phyloP scores from a whole-genome alignment of 2,888 invertebrate genomes.

The Andrena bicolor region DNA sequence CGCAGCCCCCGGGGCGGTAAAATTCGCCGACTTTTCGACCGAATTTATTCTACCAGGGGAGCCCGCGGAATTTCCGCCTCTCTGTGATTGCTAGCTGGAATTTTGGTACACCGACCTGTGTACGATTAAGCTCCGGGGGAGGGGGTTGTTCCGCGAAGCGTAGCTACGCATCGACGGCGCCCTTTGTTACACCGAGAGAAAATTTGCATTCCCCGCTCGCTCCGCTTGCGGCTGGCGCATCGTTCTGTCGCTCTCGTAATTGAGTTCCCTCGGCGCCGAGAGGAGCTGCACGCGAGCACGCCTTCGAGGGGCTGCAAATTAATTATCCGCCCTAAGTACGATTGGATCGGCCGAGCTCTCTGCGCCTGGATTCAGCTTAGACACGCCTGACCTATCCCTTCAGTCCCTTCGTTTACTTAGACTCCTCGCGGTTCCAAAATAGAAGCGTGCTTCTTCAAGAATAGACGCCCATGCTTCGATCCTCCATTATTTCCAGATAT shows the following conservation, averaged over 20 bases:
- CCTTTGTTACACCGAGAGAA: background rate
- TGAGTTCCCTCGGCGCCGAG: conserved; percentile 18
- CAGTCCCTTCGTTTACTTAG: background rate
- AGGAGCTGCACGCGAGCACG: background rate
- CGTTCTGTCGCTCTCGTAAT: conserved; percentile 23
- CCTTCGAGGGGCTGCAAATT: conserved; percentile 18
- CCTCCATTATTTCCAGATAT: too few species aligned
- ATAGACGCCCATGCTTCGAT: too few species aligned
- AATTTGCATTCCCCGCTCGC: background rate
- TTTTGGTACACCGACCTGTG: too few species aligned
- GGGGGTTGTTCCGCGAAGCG: background rate
- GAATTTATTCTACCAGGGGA: too few species aligned
- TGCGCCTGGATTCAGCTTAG: background rate
- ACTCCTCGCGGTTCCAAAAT: too few species aligned
- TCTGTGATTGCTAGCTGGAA: too few species aligned
- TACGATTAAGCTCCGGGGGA: background rate
- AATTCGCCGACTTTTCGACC: too few species aligned
- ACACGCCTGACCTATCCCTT: background rate
- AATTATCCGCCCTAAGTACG: conserved; percentile 16
- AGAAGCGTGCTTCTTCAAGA: too few species aligned
- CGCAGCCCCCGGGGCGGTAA: too few species aligned
- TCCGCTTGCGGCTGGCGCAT: background rate
- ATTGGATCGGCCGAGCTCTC: background rate
- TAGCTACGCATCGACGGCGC: background rate
- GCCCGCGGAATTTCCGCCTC: too few species aligned